Conservation (phyloP, 2,797 vertebrate genomes). For the Notolepis coatsorum region DNA sequence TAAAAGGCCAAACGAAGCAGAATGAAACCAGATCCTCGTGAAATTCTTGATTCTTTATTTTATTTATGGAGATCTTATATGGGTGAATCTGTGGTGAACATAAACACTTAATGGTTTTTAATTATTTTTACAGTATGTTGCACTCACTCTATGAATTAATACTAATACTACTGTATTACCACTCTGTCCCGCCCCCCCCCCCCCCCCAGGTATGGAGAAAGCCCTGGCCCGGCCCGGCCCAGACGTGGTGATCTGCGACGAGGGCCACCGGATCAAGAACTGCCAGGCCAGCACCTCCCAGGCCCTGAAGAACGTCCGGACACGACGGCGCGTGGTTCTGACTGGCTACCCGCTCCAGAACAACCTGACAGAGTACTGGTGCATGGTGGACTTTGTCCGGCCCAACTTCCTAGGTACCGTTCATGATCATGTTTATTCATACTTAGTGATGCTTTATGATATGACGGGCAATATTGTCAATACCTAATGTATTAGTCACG, state of each 20-base stretch:
- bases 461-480: background rate
- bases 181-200: background rate
- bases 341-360: conserved; percentile 98
- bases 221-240: conserved; percentile 93
- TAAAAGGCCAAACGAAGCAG: no score
- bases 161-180: no score
- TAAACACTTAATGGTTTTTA: no score
- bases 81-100: no score
- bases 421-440: no score
- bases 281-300: conserved; percentile 97
- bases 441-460: no score
- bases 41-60: no score
- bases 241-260: conserved; percentile 96
- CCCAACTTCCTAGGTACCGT: conserved; percentile 92
- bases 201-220: conserved; percentile 89
- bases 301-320: conserved; percentile 94
- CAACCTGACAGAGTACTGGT: conserved; percentile 99
- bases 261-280: conserved; percentile 98
- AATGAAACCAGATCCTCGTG: no score
- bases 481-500: no score
- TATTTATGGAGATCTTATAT: no score
- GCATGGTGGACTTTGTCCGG: conserved; percentile 99
- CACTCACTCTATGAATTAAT: no score
- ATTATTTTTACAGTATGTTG: no score
- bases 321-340: conserved; percentile 90